Evolutionary conservation across 2,113 vertebrate genomes (phyloP).

Genomic region (Pimephales promelas): DNA sequence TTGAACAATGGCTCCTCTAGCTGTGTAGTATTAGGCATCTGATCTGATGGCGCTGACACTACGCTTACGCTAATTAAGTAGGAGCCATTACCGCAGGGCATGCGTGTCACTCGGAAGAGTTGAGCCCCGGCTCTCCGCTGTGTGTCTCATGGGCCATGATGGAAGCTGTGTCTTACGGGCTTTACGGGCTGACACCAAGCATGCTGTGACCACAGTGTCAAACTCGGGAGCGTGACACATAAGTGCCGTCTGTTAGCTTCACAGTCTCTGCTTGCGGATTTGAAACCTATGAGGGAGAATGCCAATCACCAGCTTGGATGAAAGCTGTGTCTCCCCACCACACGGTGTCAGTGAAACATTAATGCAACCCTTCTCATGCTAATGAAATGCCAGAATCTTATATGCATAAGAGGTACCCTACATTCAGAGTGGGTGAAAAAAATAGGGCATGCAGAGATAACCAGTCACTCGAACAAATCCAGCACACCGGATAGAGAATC

Average conservation of each 20-base stretch:
- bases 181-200: constrained; percentile 21
- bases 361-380: constrained; percentile 49
- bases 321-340: constrained; percentile 43
- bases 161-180: constrained; percentile 38
- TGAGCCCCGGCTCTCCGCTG: background rate
- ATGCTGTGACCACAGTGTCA: constrained; percentile 5
- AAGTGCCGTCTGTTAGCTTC: constrained; percentile 27
- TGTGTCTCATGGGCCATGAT: constrained; percentile 33
- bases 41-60: constrained; percentile 44
- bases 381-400: constrained; percentile 45
- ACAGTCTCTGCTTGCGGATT: constrained; percentile 10
- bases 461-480: constrained; percentile 62
- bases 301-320: constrained; percentile 30
- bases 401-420: constrained; percentile 54
- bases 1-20: background rate
- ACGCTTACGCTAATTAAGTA: constrained; percentile 54
- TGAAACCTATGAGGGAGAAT: background rate
- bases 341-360: constrained; percentile 60
- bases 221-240: constrained; percentile 11
- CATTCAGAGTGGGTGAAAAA: constrained; percentile 31
- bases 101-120: constrained; percentile 29
- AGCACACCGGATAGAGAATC: constrained; percentile 55
- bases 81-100: constrained; percentile 40
- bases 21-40: constrained; percentile 37
- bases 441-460: constrained; percentile 56